These are phyloP conservation scores for Hydrocynus forskahlii DNA, from an alignment of 2,797 vertebrate species.

Conservation along the genomic window DNA sequence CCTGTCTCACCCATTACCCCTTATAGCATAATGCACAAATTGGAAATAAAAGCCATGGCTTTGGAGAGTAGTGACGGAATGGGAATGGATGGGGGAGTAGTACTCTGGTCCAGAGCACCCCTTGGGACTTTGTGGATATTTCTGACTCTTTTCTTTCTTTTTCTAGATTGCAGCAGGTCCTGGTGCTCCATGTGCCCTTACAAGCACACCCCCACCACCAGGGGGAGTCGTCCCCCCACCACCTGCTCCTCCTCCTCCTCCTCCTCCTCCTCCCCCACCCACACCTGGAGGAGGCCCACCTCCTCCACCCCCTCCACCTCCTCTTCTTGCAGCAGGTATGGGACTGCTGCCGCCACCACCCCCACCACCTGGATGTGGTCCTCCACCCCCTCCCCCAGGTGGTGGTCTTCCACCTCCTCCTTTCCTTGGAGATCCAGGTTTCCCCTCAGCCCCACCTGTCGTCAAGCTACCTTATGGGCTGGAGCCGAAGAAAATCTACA, in stretches of 20 bases:
- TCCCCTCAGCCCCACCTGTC: constrained; percentile 69
- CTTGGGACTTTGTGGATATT: not conserved
- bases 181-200: constrained; percentile 52
- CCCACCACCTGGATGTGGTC: constrained; percentile 73
- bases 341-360: constrained; percentile 74
- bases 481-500: constrained; percentile 89
- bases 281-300: constrained; percentile 68
- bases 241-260: constrained; percentile 61
- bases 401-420: constrained; percentile 76
- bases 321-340: constrained; percentile 66
- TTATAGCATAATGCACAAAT: constrained; percentile 45
- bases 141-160: constrained; percentile 12
- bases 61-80: constrained; percentile 24
- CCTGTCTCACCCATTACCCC: constrained; percentile 38
- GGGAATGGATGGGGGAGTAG: not conserved
- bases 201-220: constrained; percentile 58
- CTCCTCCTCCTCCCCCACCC: constrained; percentile 67
- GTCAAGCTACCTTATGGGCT: constrained; percentile 90
- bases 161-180: constrained; percentile 71
- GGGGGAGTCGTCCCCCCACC: constrained; percentile 65
- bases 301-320: constrained; percentile 78
- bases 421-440: constrained; percentile 66
- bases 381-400: constrained; percentile 81
- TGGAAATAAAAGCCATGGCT: constrained; percentile 50
- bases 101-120: not conserved